These are phyloP conservation scores for Teinopalpus imperialis DNA, from an alignment of 2,888 invertebrate genomes.

Conservation along the genomic window DNA sequence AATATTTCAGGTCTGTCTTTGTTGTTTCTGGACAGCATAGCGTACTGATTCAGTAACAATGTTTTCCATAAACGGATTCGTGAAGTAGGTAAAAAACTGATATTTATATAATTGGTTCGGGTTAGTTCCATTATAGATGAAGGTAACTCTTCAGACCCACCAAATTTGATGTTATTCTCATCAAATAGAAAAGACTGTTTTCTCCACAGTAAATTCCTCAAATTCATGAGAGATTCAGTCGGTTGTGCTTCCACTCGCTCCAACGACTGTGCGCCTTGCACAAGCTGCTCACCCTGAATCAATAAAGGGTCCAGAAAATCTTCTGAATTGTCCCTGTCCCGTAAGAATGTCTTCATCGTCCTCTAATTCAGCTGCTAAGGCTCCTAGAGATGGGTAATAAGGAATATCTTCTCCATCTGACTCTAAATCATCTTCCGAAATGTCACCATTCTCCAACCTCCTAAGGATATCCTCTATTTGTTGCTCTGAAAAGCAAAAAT, in stretches of 20 bases:
- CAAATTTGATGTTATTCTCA: conserved; percentile 29
- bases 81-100: no score
- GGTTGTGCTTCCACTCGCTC: no score
- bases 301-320: not conserved
- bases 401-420: no score
- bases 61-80: no score
- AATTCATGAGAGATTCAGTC: no score
- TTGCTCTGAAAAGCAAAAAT: not conserved
- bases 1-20: not conserved
- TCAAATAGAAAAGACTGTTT: conserved; percentile 26
- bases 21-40: not conserved
- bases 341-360: not conserved
- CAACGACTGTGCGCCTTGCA: conserved; percentile 2
- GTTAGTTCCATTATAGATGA: conserved; percentile 29
- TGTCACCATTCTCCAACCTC: no score
- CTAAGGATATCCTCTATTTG: conserved; percentile 5
- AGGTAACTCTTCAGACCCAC: conserved; percentile 26
- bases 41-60: not conserved
- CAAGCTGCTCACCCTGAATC: not conserved
- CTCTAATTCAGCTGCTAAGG: not conserved
- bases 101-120: no score
- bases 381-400: not conserved
- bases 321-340: not conserved
- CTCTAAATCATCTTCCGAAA: no score
- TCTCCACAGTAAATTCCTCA: no score